Evolutionary conservation across 2,888 invertebrate species (phyloP).

Genomic region (Lamproptera curius): DNA sequence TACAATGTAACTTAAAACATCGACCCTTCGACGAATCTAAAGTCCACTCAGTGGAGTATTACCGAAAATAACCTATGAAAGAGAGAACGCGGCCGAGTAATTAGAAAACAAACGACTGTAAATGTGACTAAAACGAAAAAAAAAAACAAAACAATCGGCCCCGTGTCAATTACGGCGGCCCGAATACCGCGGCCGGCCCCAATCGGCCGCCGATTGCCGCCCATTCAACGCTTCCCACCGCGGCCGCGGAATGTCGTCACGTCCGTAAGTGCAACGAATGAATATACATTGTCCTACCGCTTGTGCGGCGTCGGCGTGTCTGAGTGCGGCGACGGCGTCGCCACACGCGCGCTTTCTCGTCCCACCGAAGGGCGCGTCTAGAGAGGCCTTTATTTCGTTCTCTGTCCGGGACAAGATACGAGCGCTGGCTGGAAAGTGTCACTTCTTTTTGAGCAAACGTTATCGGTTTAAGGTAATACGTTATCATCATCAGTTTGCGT

Average conservation of each 20-base stretch:
- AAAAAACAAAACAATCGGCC: not conserved
- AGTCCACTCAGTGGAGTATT: not conserved
- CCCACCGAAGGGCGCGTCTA: conserved; percentile 8
- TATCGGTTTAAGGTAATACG: too few species aligned
- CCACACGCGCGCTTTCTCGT: conserved; percentile 15
- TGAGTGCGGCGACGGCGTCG: conserved; percentile 27
- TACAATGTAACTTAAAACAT: too few species aligned
- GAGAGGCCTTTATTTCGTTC: conserved; percentile 3
- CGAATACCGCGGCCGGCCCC: conserved; percentile 3
- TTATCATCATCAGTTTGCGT: too few species aligned
- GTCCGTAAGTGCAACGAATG: conserved; percentile 21
- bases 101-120: too few species aligned
- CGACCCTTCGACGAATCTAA: too few species aligned
- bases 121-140: too few species aligned
- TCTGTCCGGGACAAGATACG: too few species aligned
- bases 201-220: conserved; percentile 8
- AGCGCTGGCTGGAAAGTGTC: too few species aligned
- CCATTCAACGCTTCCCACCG: conserved; percentile 18
- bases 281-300: conserved; percentile 33
- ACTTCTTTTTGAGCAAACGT: too few species aligned
- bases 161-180: not conserved
- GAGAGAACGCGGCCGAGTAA: too few species aligned
- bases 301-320: conserved; percentile 53
- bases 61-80: not conserved
- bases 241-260: conserved; percentile 13